phyloP scores from a whole-genome alignment of 1,140 invertebrate species.

The Tetranychus urticae region DNA sequence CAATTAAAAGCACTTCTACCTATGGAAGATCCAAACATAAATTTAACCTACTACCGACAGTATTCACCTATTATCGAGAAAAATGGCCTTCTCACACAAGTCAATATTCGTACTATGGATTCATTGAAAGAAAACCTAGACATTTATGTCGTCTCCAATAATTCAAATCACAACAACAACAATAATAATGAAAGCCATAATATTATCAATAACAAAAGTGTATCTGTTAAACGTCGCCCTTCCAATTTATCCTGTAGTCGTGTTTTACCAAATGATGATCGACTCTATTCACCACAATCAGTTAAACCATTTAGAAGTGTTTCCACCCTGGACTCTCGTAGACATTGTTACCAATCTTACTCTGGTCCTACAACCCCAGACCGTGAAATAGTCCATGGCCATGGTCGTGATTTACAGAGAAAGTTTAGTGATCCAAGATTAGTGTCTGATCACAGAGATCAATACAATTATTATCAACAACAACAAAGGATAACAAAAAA shows the following conservation, averaged over 20 bases:
- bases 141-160: neutral
- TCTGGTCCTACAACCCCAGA: neutral
- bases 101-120: neutral
- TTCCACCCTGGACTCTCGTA: neutral
- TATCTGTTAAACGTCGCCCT: neutral
- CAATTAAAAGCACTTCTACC: neutral
- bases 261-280: neutral
- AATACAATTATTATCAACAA: neutral
- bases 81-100: neutral
- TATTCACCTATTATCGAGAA: neutral
- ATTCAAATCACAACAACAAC: neutral
- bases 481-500: neutral
- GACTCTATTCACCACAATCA: neutral
- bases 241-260: neutral
- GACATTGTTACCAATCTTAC: neutral
- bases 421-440: neutral
- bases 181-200: no score
- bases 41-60: neutral
- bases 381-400: neutral
- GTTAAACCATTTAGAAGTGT: neutral
- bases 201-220: no score
- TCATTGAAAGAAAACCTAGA: neutral
- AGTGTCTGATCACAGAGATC: neutral
- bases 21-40: neutral
- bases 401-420: neutral